These are phyloP conservation scores for Hypsopygia costalis DNA, from an alignment of 2,888 invertebrate genomes.

Conservation along the genomic window DNA sequence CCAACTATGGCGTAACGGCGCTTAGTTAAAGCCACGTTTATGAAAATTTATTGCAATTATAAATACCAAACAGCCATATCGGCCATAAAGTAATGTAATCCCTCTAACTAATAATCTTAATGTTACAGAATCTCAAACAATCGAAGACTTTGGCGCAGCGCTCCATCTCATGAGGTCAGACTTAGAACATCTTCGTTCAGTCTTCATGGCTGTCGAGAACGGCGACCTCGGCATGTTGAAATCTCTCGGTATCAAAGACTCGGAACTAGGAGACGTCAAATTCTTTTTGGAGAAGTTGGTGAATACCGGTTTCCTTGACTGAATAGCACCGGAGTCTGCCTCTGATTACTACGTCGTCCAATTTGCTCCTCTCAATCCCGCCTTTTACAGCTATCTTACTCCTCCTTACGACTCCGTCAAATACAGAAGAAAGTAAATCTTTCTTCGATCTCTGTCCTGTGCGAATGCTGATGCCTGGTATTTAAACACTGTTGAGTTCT, in stretches of 20 bases:
- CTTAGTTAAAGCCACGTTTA: conserved; percentile 1
- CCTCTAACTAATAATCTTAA: background rate
- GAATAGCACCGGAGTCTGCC: conserved; percentile 87
- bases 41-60: conserved; percentile 1
- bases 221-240: conserved; percentile 96
- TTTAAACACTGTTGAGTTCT: conserved; percentile 15
- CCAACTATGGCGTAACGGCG: background rate
- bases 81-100: background rate
- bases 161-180: conserved; percentile 92
- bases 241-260: conserved; percentile 96
- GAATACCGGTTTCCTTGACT: conserved; percentile 97
- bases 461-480: conserved; percentile 46
- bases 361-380: conserved; percentile 85
- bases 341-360: conserved; percentile 85
- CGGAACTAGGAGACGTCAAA: conserved; percentile 96
- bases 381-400: conserved; percentile 87
- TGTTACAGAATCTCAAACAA: conserved; percentile 93
- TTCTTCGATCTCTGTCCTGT: conserved; percentile 27
- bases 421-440: conserved; percentile 60
- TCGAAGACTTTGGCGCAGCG: conserved; percentile 96
- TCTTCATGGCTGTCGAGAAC: conserved; percentile 97
- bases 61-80: background rate
- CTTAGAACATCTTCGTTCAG: conserved; percentile 94
- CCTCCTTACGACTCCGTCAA: conserved; percentile 79
- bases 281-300: conserved; percentile 97